Evolutionary conservation across 2,888 invertebrate genomes (phyloP), one percentile per base, ranked within the genome.

Genomic region (Galerucella pusilla): DNA sequence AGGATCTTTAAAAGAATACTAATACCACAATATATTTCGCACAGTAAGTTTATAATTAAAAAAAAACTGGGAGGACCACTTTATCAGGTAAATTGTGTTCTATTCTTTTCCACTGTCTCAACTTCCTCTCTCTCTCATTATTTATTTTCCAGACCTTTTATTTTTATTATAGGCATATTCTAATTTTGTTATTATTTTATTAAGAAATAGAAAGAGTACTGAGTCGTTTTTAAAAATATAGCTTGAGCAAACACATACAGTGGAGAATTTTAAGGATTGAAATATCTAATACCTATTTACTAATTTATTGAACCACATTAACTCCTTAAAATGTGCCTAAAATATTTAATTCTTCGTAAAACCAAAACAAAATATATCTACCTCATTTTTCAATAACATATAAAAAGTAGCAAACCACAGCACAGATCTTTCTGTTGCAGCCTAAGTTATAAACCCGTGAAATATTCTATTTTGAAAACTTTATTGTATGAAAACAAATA

Each of bases 281-380:
- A 52, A 52, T 16, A 1, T 7, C 7, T 20, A 10, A 20, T 16
- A 57, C 20, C 20, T 20, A 20, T 6, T 16, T 57, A 57, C 57
- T 6, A 57, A 57, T 3, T 20, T 11, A 57, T 16, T 57, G 3
- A 57, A 57, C 54, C n/a, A 54, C n/a, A 54, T 66, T 16, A 71
- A 71, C 7, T 66, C 46, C 49, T 46, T 72, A 66, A 71, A 49
- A 67, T 60, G 72, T 72, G 72, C 72, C 72, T 72, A 72, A 72
- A 46, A 66, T 57, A 45, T 72, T 66, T 67, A 72, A 72, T 60
- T 60, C 66, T 66, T 72, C 60, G 49, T 60, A 60, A 35, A 72
- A 72, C 72, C 72, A 72, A 66, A 66, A 72, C 66, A 67, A 72
- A 72, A 67, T 72, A 46, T 12, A 64, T 60, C 72, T 72, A 72